Percentiles rank a stretch among this genome's conserved stretches.
phyloP scores from a whole-genome alignment of 2,113 vertebrate genomes.

The Picathartes gymnocephalus region DNA sequence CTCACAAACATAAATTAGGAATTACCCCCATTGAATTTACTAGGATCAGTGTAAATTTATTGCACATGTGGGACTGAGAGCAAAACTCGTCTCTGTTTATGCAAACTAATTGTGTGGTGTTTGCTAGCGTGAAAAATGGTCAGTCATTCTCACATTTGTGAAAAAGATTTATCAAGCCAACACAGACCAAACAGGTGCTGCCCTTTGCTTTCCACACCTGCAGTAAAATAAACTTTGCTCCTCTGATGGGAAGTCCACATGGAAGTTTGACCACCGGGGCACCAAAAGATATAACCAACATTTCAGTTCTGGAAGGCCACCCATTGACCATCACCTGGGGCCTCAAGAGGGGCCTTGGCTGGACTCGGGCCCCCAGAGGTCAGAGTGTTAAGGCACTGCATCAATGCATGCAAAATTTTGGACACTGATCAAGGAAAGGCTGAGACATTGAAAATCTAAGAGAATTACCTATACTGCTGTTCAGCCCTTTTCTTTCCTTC shows the following conservation, averaged over 20 bases:
- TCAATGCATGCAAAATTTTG: background rate
- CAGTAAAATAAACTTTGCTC: constrained; percentile 17
- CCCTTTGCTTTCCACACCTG: constrained; percentile 45
- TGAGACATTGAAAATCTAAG: background rate
- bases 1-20: background rate
- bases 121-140: background rate
- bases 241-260: constrained; percentile 25
- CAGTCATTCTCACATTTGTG: background rate
- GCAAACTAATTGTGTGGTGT: background rate
- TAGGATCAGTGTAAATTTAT: background rate
- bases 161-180: constrained; percentile 31
- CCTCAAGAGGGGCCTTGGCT: background rate
- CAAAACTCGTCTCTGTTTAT: background rate
- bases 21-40: background rate
- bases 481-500: constrained; percentile 4
- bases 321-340: background rate
- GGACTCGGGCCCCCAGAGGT: background rate
- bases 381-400: background rate
- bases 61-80: background rate
- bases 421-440: background rate
- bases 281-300: background rate
- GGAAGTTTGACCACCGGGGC: background rate
- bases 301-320: background rate
- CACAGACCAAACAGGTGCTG: constrained; percentile 19
- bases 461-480: background rate